A percentile compares a stretch with the other conserved stretches of the same genome.
phyloP scores from a whole-genome alignment of 2,797 vertebrate genomes.

The Eospalax fontanierii region DNA sequence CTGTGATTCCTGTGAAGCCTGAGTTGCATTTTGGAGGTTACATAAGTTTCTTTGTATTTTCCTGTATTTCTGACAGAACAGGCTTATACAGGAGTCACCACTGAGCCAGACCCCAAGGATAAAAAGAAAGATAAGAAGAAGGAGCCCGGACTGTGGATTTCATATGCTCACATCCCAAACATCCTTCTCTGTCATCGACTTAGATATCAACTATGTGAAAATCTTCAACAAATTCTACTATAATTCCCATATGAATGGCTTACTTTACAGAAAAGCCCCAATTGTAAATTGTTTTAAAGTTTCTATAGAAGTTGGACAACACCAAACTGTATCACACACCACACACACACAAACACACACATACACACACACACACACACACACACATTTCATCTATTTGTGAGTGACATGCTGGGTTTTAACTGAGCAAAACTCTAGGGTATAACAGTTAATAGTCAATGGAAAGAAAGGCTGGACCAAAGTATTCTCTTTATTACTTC shows the following conservation, averaged over 20 bases:
- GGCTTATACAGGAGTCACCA: background rate
- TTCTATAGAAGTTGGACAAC: background rate
- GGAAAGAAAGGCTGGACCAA: background rate
- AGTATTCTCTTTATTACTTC: background rate
- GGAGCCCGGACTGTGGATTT: background rate
- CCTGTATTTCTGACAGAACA: background rate
- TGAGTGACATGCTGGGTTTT: background rate
- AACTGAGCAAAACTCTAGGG: background rate
- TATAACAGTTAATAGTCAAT: background rate
- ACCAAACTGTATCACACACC: background rate
- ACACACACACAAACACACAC: too few species aligned
- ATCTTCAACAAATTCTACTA: background rate
- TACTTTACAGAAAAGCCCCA: background rate
- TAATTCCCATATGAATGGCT: background rate
- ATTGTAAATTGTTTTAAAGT: background rate
- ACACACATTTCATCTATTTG: background rate
- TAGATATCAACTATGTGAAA: background rate
- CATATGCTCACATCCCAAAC: accelerated
- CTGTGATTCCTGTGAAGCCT: background rate
- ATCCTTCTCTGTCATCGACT: background rate
- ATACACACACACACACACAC: too few species aligned
- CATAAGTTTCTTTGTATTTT: background rate
- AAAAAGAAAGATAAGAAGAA: background rate
- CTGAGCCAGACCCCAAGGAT: background rate
- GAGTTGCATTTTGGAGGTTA: background rate